A percentile compares a stretch with the other conserved stretches of the same genome.
These are phyloP conservation scores for Melanitta fusca DNA, from an alignment of 2,797 vertebrate genomes.

Conservation along the genomic window DNA sequence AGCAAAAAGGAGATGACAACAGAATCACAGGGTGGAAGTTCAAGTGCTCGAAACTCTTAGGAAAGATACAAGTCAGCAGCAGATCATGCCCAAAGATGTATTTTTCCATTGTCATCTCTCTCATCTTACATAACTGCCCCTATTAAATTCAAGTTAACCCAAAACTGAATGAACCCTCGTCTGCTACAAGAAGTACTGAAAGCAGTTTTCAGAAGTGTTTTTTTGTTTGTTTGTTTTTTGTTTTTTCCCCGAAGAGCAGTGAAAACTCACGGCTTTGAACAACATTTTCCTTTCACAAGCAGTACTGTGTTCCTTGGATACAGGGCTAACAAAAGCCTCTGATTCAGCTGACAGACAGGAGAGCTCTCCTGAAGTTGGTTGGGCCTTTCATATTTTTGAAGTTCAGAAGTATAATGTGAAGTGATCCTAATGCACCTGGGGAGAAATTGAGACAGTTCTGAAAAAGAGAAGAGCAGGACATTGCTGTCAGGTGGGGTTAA, in stretches of 20 bases:
- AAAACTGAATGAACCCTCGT: neutral
- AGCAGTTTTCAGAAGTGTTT: neutral
- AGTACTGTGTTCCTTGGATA: neutral
- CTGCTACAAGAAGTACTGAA: neutral
- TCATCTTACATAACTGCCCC: neutral
- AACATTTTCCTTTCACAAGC: neutral
- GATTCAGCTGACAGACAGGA: neutral
- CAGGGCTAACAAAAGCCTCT: neutral
- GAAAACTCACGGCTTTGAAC: neutral
- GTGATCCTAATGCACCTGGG: neutral
- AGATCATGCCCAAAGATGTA: neutral
- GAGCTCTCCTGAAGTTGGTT: neutral
- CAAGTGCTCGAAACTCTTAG: neutral
- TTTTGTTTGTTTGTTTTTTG: too few species aligned
- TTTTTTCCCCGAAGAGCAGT: neutral
- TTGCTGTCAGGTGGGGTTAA: neutral
- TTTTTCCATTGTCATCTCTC: neutral
- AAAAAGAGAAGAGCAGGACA: neutral
- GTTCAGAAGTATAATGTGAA: neutral
- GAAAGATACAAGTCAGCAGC: neutral
- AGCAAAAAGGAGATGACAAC: neutral
- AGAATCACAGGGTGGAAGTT: neutral
- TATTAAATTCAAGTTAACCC: neutral
- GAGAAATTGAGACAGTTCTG: neutral
- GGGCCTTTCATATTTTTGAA: neutral